Evolutionary conservation across 92 coral and sea anemone genomes (phyloP).

Genomic region (Bergia puertoricense): DNA sequence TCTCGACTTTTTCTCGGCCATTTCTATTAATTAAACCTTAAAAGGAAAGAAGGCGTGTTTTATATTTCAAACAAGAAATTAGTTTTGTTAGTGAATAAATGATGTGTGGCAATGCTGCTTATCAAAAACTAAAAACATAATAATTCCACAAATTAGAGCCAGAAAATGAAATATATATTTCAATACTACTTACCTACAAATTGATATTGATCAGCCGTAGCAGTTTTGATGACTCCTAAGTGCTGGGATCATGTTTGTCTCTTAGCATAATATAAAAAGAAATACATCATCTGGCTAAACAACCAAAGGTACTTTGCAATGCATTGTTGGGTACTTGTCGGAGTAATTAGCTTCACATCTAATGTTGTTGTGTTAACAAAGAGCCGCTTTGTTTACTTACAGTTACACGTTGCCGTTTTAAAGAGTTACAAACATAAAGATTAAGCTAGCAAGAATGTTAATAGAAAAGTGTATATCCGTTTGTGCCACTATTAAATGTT

Average conservation of each 20-base stretch:
- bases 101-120: not conserved
- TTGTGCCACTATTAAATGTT: too few species aligned
- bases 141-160: not conserved
- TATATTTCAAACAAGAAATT: conserved; percentile 17
- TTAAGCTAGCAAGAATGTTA: not conserved
- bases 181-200: not conserved
- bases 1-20: conserved; percentile 27
- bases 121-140: not conserved
- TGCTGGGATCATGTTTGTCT: not conserved
- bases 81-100: conserved; percentile 23
- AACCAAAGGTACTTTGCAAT: not conserved
- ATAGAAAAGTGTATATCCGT: not conserved
- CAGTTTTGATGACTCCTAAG: not conserved
- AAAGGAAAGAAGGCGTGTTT: conserved; percentile 42
- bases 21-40: conserved; percentile 25
- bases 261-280: not conserved
- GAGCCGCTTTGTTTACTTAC: not conserved
- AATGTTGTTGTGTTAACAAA: not conserved
- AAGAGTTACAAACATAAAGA: not conserved
- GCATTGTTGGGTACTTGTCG: not conserved
- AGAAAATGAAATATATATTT: not conserved
- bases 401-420: not conserved
- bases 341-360: not conserved
- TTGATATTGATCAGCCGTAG: conserved; percentile 7
- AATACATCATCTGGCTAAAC: conserved; percentile 4